These are phyloP conservation scores for Sparus aurata DNA, from an alignment of 2,797 vertebrate species.

Conservation along the genomic window DNA sequence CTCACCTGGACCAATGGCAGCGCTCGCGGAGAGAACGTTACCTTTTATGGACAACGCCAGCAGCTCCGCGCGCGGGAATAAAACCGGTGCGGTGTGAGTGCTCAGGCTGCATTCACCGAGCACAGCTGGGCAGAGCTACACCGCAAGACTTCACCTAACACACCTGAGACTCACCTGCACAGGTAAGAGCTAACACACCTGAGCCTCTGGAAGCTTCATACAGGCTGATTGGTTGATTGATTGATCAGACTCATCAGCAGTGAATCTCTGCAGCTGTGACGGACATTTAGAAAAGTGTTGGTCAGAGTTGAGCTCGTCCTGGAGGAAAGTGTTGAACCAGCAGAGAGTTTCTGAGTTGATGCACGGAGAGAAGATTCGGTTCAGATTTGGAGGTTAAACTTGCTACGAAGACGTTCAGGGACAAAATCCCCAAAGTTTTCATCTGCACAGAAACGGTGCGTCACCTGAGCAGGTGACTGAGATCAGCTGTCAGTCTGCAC, in stretches of 20 bases:
- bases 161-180: constrained; percentile 47
- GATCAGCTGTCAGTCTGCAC: too few species aligned
- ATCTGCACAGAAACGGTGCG: too few species aligned
- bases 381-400: too few species aligned
- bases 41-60: constrained; percentile 63
- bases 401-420: too few species aligned
- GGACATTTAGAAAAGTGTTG: too few species aligned
- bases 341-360: too few species aligned
- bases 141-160: neutral
- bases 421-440: too few species aligned
- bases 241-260: neutral
- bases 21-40: neutral
- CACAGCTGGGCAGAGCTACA: constrained; percentile 20
- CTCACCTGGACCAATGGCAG: constrained; percentile 63
- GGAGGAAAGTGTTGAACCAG: neutral
- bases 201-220: too few species aligned
- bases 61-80: constrained; percentile 11
- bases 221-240: neutral
- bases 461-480: too few species aligned
- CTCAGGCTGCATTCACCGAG: constrained; percentile 2
- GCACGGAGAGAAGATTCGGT: too few species aligned
- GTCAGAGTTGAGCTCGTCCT: too few species aligned
- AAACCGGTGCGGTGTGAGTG: neutral
- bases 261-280: neutral
- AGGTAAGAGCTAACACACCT: constrained; percentile 31